A percentile compares a stretch with the other conserved stretches of the same genome.
phyloP scores from a whole-genome alignment of 2,113 vertebrate genomes.

The Chascanopsetta lugubris region DNA sequence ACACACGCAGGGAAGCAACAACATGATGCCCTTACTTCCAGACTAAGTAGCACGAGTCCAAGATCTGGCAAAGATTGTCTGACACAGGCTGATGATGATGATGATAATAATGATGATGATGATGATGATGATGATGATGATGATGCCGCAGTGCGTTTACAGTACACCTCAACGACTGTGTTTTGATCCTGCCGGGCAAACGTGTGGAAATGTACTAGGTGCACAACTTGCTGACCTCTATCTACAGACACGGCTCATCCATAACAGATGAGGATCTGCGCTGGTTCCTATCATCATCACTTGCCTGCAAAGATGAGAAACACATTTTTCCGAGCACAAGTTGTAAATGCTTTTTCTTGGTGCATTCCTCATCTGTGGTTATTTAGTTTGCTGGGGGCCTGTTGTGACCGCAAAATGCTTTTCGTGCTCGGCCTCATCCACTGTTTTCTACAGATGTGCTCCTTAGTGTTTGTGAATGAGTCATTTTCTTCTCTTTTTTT shows the following conservation, averaged over 20 bases:
- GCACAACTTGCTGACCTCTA: conserved; percentile 54
- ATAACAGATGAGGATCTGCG: conserved; percentile 70
- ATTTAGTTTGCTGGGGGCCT: conserved; percentile 83
- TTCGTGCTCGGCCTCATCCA: conserved; percentile 73
- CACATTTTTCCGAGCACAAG: conserved; percentile 79
- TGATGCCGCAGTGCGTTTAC: conserved; percentile 24
- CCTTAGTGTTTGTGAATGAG: conserved; percentile 69
- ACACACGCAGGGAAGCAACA: neutral
- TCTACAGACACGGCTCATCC: conserved; percentile 63
- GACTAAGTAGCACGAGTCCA: neutral
- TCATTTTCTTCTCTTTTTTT: conserved; percentile 68
- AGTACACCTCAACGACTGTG: conserved; percentile 10
- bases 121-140: neutral
- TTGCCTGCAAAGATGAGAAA: conserved; percentile 78
- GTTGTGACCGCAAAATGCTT: conserved; percentile 79
- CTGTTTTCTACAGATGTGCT: conserved; percentile 73
- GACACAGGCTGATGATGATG: neutral
- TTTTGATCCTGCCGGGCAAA: conserved; percentile 1
- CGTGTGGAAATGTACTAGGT: conserved; percentile 64
- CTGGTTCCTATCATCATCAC: conserved; percentile 80
- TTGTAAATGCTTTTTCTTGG: conserved; percentile 80
- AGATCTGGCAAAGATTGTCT: neutral
- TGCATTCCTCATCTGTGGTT: conserved; percentile 84
- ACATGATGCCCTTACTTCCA: neutral
- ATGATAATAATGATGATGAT: neutral